Evolutionary conservation across 2,797 vertebrate species (phyloP).

Genomic region (Kryptolebias ocellatus): DNA sequence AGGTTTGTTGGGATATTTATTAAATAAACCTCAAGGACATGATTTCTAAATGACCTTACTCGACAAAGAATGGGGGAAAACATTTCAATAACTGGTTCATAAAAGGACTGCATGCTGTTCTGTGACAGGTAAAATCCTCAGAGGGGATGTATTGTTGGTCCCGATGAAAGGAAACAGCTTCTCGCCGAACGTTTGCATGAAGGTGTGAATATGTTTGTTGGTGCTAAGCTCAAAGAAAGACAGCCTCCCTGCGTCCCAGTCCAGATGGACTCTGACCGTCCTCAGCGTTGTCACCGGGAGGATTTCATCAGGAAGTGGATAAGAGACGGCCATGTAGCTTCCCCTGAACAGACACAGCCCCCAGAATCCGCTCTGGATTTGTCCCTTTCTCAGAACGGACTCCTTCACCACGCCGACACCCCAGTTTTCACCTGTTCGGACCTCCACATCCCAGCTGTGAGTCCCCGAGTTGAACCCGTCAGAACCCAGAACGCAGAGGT

Average conservation of each 20-base stretch:
- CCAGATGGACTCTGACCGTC: constrained; percentile 44
- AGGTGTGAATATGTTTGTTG: constrained; percentile 38
- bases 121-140: constrained; percentile 26
- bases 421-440: constrained; percentile 34
- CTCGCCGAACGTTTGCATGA: constrained; percentile 33
- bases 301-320: fast-evolving
- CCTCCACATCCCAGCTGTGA: constrained; percentile 51
- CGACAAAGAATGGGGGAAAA: too few species aligned
- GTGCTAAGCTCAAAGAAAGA: constrained; percentile 28
- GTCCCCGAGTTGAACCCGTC: constrained; percentile 32
- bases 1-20: too few species aligned
- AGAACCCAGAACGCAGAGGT: constrained; percentile 19
- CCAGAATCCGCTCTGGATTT: constrained; percentile 25
- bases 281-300: constrained; percentile 19
- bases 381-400: constrained; percentile 1
- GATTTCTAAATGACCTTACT: too few species aligned
- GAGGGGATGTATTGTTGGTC: neutral
- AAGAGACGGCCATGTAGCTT: constrained; percentile 5
- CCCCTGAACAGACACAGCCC: constrained; percentile 13
- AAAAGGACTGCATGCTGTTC: neutral
- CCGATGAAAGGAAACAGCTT: constrained; percentile 39
- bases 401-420: constrained; percentile 23
- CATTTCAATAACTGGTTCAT: neutral
- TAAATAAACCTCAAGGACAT: too few species aligned
- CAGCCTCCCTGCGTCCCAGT: constrained; percentile 38